A percentile compares a stretch with the other conserved stretches of the same genome.
phyloP scores from a whole-genome alignment of 2,888 invertebrate species.

The Drosophila prostipennis region DNA sequence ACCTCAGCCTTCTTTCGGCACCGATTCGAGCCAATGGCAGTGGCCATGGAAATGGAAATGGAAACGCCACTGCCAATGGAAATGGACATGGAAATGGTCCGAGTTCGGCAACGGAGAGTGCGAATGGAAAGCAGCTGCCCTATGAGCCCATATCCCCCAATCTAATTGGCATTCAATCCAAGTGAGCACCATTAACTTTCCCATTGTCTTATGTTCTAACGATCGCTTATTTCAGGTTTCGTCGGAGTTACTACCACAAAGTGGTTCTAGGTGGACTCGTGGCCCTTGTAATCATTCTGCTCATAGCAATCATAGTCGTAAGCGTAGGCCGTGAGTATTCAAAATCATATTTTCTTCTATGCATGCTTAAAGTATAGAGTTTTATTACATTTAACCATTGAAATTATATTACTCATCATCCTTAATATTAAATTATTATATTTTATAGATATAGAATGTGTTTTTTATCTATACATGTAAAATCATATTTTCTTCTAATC shows the following conservation, averaged over 20 bases:
- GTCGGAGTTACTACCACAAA: conserved; percentile 87
- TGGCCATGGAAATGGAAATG: conserved; percentile 21
- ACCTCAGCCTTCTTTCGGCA: conserved; percentile 66
- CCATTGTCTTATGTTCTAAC: conserved; percentile 30
- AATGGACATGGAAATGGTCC: conserved; percentile 10
- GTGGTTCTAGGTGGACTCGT: conserved; percentile 85
- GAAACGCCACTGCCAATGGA: conserved; percentile 17
- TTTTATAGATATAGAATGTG: too few relatives aligned
- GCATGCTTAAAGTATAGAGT: too few relatives aligned
- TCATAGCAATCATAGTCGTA: conserved; percentile 86
- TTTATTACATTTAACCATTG: too few relatives aligned
- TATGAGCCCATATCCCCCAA: conserved; percentile 66
- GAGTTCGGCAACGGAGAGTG: conserved; percentile 39
- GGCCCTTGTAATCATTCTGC: conserved; percentile 85
- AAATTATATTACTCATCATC: too few relatives aligned
- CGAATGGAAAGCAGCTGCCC: conserved; percentile 55
- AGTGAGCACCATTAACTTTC: conserved; percentile 65
- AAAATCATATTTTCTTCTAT: too few relatives aligned
- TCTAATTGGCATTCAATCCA: conserved; percentile 83
- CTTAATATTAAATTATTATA: too few relatives aligned
- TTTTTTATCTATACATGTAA: too few relatives aligned
- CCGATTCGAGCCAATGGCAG: conserved; percentile 45
- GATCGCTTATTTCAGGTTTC: conserved; percentile 85
- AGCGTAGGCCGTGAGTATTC: conserved; percentile 86
- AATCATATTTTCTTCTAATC: too few relatives aligned